Base-by-base conservation (phyloP, 2,113 vertebrate species). In the Triplophysa tibetana region DNA sequence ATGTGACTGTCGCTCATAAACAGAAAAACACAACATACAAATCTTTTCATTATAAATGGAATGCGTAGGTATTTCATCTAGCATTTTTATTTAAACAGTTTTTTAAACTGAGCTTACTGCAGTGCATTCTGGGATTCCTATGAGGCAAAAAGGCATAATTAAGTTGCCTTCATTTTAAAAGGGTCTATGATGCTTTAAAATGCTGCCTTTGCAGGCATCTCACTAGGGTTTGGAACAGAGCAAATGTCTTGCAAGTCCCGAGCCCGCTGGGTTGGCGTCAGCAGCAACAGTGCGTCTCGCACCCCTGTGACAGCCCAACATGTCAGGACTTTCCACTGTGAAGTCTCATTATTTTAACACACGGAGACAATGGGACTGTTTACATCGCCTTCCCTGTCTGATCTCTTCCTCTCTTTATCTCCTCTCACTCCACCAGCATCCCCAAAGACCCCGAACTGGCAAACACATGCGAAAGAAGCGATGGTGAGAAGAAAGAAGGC, bases 341-440 rank as follows among this genome's bases (percentile, higher is more conserved):
- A 87, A 87, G 87, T 87, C 85, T 89, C 84, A 88, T 88, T 87
- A 88, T 86, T 87, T 86, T 89, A 87, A 87, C 85, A 87, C 87
- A 83, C 85, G 76, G 86, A 88, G 88, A 87, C 86, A 87, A 87
- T 74, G 81, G 82, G 69, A 72, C 82, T 89, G 88, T 89, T 89
- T 88, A 87, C 86, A 83, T 83, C 81, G 70, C 73, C 73, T 75
- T 74, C 76, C 79, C 73, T 61, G 66, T 85, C 76, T 84, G 85
- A 88, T 87, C 86, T 81, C 74, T 81, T 75, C 68, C 77, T 73
- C 75, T 54, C 84, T 86, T 83, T 84, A 85, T 84, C 83, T 83
- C 72, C 69, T 60, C 69, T 38, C 68, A 50, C 69, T 61, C 77
- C 75, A 73, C 52, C 63, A 70, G 19, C 52, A 79, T 83, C 85